Evolutionary conservation across 2,888 invertebrate species (phyloP).

Genomic region (Catocala nupta): DNA sequence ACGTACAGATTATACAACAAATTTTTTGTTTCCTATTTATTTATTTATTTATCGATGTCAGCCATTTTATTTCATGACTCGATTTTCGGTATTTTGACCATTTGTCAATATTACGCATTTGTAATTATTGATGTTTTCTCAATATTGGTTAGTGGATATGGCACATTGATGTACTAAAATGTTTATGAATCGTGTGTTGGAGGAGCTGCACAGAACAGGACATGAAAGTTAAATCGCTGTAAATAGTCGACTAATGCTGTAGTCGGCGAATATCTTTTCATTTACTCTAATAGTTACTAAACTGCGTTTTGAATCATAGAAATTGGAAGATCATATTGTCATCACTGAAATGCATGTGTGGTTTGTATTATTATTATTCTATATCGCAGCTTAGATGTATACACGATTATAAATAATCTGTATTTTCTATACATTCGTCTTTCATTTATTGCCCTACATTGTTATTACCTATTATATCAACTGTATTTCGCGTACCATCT

Average conservation of each 20-base stretch:
- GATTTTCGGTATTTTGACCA: background rate
- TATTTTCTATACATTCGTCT: conserved; percentile 58
- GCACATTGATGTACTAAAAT: too few species aligned
- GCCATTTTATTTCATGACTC: background rate
- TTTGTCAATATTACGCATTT: background rate
- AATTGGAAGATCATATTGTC: conserved; percentile 28
- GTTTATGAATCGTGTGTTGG: background rate
- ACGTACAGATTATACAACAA: conserved; percentile 2
- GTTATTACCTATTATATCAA: background rate
- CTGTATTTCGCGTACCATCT: background rate
- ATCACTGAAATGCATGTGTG: conserved; percentile 48
- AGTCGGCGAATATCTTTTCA: conserved; percentile 15
- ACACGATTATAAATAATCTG: conserved; percentile 64
- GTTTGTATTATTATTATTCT: conserved; percentile 56
- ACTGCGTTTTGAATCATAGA: conserved; percentile 27
- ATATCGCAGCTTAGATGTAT: conserved; percentile 63
- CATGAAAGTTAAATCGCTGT: conserved; percentile 15
- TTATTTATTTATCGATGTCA: conserved; percentile 1
- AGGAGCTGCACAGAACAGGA: conserved; percentile 15
- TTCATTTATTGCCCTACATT: conserved; percentile 40
- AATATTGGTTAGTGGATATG: too few species aligned
- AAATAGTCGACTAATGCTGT: conserved; percentile 16
- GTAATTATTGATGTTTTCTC: too few species aligned
- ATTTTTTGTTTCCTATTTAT: background rate
- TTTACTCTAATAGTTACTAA: conserved; percentile 34